Evolutionary conservation across 1,140 invertebrate species (phyloP).

Genomic region (Heliothis virescens): DNA sequence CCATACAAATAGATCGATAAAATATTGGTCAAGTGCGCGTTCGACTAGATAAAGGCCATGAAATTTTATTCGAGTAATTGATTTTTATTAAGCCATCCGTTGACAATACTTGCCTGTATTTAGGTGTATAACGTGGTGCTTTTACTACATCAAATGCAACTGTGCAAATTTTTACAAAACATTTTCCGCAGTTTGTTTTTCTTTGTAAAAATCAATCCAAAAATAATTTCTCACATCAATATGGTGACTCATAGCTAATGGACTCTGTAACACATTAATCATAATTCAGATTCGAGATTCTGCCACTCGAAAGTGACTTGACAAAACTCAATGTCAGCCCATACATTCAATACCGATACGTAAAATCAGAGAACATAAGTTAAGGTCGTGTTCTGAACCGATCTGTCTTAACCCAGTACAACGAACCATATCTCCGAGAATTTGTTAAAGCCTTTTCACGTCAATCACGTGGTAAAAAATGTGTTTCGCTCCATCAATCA

Average conservation of each 20-base stretch:
- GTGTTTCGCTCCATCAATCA: conserved; percentile 22
- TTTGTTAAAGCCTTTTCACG: background rate
- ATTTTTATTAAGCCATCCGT: conserved; percentile 30
- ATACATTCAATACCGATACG: too few relatives aligned
- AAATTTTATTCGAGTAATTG: conserved; percentile 34
- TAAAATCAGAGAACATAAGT: too few relatives aligned
- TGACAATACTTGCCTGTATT: background rate
- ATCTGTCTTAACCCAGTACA: background rate
- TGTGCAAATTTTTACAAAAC: background rate
- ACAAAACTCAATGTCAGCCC: too few relatives aligned
- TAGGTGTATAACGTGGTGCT: background rate
- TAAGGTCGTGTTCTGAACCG: background rate
- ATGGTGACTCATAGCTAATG: background rate
- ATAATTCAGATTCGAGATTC: too few relatives aligned
- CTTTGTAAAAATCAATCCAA: background rate
- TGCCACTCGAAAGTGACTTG: too few relatives aligned
- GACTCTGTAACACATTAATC: too few relatives aligned
- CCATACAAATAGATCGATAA: conserved; percentile 41
- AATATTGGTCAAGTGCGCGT: conserved; percentile 40
- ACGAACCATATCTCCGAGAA: background rate
- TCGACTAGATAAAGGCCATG: conserved; percentile 24
- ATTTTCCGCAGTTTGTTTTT: background rate
- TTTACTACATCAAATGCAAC: background rate
- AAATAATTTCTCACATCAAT: background rate
- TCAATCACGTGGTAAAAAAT: background rate